Base-by-base conservation (phyloP, 2,113 vertebrate species). In the Peromyscus maniculatus region DNA sequence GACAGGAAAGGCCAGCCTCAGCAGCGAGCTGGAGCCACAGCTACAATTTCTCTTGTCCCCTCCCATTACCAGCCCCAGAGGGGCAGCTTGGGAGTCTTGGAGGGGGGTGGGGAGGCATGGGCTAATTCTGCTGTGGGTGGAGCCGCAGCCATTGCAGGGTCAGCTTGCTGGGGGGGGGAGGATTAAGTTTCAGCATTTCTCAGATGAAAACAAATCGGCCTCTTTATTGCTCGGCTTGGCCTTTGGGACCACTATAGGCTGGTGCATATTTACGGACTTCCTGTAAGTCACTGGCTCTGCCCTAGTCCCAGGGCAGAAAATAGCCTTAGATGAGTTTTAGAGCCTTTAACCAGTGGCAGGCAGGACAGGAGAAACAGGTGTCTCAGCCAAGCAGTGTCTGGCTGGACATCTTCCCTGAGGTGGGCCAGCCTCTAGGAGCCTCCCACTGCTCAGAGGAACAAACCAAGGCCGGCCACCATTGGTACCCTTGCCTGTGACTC, bases 171-270 rank as follows among this genome's bases (percentile, higher is more conserved):
- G 2, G 87, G 39, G 6, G 43, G 43, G 43, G 43, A 43, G 43
- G 94, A 94, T 96, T 97, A 75, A 69, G 94, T 97, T 96, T 97
- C 91, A 1, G 94, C 80, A 55, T 96, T 92, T 95, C 92, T 90
- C 83, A 52, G 97, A 93, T 94, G 96, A 94, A 97, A 98, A 97
- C 97, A 98, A 97, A 93, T 97, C 92, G 78, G 94, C 67, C 33
- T 95, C 66, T 96, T 95, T 88, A 89, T 91, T 94, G 87, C 79
- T 49, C 39, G 24, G 86, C 86, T 1, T 31, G 91, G 95, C 95
- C 91, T 87, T 89, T 26, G 86, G 95, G 87, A 94, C 96, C 93
- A 88, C 95, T 91, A 80, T 55, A 55, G 96, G 93, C 80, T 88
- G 93, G 87, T 3, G 1, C 82, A 52, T 96, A 90, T 97, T 98